Base-by-base conservation (phyloP, 2,797 vertebrate species). In the Liasis olivaceus region DNA sequence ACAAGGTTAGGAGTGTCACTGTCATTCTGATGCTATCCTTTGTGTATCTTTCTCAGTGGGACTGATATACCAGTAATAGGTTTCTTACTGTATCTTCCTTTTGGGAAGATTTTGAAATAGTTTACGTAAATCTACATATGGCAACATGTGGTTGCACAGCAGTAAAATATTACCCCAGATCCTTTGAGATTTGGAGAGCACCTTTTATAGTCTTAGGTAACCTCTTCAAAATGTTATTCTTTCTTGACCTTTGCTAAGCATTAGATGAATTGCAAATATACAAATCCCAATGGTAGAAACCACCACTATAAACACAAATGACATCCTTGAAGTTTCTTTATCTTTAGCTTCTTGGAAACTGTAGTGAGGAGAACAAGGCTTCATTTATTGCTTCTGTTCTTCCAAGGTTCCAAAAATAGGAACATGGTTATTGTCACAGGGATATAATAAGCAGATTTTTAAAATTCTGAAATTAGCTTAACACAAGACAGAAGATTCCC, bases 181-280 rank as follows among this genome's bases (percentile, higher is more conserved):
- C 95, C 94, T 89, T 28, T 93, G 93, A 96, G 92, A 93, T 58
- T 94, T 62, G 93, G 84, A 54, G 90, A 95, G 85, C 96, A 92
- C 91, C 94, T 96, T 96, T 96, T 96, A 93, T 94, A 95, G 93
- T 95, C 94, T 94, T 94, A 94, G 62, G 92, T 96, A 97, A 96
- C 91, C 51, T 95, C 88, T 91, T 96, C 84, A 89, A 96, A 96
- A 94, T 94, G 94, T 88, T 95, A 94, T 95, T 96, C 92, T 90
- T 96, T 4, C 12, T 91, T 91, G 66, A 93, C 88, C 90, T 81
- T 96, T 85, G 1, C 77, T 85, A 20, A 91, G 81, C 94, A 89
- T 88, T 92, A 94, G 89, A 95, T 85, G 93, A 31, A 92, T 60
- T 91, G 64, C 88, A 93, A 95, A 95, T 92, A 94, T 91, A 94